A percentile compares a stretch with the other conserved stretches of the same genome.
These are phyloP conservation scores for Aromia moschata DNA, from an alignment of 2,888 invertebrate species.

Conservation along the genomic window DNA sequence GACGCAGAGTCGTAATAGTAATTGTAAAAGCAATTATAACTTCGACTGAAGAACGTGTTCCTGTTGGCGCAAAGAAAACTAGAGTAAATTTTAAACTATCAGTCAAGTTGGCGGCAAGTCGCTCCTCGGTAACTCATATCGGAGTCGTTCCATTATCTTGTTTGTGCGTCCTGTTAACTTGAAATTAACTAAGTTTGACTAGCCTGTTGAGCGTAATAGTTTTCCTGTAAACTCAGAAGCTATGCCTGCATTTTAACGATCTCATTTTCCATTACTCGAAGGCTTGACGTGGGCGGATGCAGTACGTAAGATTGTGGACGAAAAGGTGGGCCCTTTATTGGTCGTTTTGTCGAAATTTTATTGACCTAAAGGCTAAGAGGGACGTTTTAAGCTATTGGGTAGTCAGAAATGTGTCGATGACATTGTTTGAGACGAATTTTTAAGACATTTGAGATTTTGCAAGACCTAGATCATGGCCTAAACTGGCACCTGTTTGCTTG, in stretches of 20 bases:
- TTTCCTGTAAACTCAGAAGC: slow-evolving; percentile 23
- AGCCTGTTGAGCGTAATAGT: slow-evolving; percentile 26
- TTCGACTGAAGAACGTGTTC: neutral
- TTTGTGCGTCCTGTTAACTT: slow-evolving; percentile 22
- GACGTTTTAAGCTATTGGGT: too few species aligned
- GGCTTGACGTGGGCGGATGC: neutral
- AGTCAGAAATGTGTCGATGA: too few species aligned
- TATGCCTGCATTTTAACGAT: slow-evolving; percentile 20
- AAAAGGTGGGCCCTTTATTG: too few species aligned
- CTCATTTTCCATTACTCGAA: slow-evolving; percentile 16
- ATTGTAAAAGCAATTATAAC: neutral
- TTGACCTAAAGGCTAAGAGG: too few species aligned
- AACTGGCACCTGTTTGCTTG: too few species aligned
- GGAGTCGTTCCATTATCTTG: slow-evolving; percentile 25
- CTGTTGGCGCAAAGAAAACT: slow-evolving; percentile 11
- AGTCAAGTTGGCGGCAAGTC: slow-evolving; percentile 7
- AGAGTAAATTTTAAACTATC: slow-evolving; percentile 14
- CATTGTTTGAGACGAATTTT: too few species aligned
- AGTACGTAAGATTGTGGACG: neutral
- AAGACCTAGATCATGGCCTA: too few species aligned
- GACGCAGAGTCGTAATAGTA: too few species aligned
- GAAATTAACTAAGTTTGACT: slow-evolving; percentile 26
- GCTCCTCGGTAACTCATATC: slow-evolving; percentile 14
- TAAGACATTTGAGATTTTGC: too few species aligned
- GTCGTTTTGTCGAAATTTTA: too few species aligned